Conservation (phyloP, 1,140 invertebrate genomes). For the Cydia amplana region DNA sequence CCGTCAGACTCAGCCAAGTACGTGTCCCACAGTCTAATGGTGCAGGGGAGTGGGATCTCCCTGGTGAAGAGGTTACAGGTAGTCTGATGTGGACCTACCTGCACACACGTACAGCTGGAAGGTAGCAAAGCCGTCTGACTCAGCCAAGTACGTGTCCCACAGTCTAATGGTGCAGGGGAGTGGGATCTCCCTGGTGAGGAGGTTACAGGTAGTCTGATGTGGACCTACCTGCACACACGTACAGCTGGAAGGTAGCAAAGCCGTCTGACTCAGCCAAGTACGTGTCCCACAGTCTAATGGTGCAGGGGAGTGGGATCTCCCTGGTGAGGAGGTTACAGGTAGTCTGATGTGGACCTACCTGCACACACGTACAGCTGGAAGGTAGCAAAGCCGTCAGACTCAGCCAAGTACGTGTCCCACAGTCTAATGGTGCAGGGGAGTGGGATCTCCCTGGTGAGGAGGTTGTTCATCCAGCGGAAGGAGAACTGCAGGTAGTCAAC, state of each 20-base stretch:
- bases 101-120: conserved; percentile 99
- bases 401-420: conserved; percentile 99
- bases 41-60: conserved; percentile 97
- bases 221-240: conserved; percentile 90
- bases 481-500: conserved; percentile 99
- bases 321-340: conserved; percentile 97
- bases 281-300: conserved; percentile 99
- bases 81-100: conserved; percentile 83
- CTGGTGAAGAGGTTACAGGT: conserved; percentile 98
- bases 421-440: conserved; percentile 97
- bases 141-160: conserved; percentile 99
- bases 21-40: conserved; percentile 99
- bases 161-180: conserved; percentile 97
- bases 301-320: conserved; percentile 97
- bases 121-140: conserved; percentile 96
- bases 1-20: conserved; percentile 97
- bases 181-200: conserved; percentile 87
- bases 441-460: conserved; percentile 89
- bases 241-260: conserved; percentile 98
- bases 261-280: conserved; percentile 97
- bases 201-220: too few species aligned
- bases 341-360: conserved; percentile 83
- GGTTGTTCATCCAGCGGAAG: conserved; percentile 99
- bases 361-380: conserved; percentile 99
- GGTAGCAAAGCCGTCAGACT: conserved; percentile 96